Evolutionary conservation across 2,113 vertebrate species (phyloP), one percentile per base, ranked within the genome.

Genomic region (Malurus melanocephalus): DNA sequence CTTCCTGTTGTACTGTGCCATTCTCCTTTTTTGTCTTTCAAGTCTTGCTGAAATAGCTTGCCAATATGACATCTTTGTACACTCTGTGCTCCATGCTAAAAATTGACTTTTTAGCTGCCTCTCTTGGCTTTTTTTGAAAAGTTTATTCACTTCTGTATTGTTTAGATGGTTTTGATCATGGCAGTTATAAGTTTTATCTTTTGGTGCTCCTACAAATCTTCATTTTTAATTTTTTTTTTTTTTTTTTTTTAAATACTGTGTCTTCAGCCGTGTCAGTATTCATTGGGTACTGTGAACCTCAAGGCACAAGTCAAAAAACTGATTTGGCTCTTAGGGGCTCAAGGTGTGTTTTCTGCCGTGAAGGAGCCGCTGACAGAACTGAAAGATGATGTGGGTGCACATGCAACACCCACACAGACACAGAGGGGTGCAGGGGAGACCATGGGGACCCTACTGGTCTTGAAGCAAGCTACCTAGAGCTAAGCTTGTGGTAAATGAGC

Each of bases 111-210:
- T 85, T 19, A 72, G 42, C 45, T 60, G 56, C 35, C 22, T 84
- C 38, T 77, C 22, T 69, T 55, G 11, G 30, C 40, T 62, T 16
- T 48, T 38, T 56, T 76, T 48, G 51, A 74, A 77, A 95, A 85
- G 13, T 69, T 57, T 72, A 19, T 49, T 81, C 30, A 10, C n/a
- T 56, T 68, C 69, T 68, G 55, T 84, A 18, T 76, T 85, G 33
- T 65, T 91, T 82, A 38, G 72, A 27, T 74, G 33, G 10, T 74
- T 94, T 88, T 93, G 56, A 90, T 82, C 32, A 10, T 13, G 43
- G n/a, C 11, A 64, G 32, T 64, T 56, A 75, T 59, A 65, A 69
- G 51, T 33, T 87, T 52, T 32, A 38, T 33, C 67, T 85, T 91
- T 79, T 65, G 71, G 65, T 75, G 57, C 20, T 72, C 33, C 28